These are phyloP conservation scores for Petrophora chlorosata DNA, from an alignment of 2,888 invertebrate species.

Conservation along the genomic window DNA sequence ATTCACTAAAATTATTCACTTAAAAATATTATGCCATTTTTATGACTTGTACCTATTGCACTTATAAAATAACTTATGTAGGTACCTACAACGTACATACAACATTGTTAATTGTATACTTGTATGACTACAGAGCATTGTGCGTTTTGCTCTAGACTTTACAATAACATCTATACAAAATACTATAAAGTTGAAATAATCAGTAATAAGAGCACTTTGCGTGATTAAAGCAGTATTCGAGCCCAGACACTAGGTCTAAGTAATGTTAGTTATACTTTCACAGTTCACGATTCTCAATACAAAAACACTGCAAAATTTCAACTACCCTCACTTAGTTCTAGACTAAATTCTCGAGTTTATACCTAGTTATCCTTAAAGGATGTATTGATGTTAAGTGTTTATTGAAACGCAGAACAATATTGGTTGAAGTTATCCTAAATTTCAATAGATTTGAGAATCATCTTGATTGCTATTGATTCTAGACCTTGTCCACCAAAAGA, in stretches of 20 bases:
- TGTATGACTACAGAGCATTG: slow-evolving; percentile 70
- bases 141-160: slow-evolving; percentile 61
- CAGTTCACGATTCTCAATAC: background rate
- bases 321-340: too few species aligned
- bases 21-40: slow-evolving; percentile 57
- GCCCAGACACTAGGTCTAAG: too few species aligned
- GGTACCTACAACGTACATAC: slow-evolving; percentile 45
- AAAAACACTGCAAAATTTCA: too few species aligned
- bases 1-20: slow-evolving; percentile 34
- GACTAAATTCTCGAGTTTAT: too few species aligned
- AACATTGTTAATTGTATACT: slow-evolving; percentile 42
- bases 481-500: too few species aligned
- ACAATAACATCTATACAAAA: slow-evolving; percentile 20
- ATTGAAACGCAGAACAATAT: too few species aligned
- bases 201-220: slow-evolving; percentile 31
- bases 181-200: slow-evolving; percentile 5
- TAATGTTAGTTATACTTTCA: background rate
- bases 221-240: slow-evolving; percentile 13
- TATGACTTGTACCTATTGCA: slow-evolving; percentile 73
- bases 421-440: too few species aligned
- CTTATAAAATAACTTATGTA: slow-evolving; percentile 51
- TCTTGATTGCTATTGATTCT: too few species aligned
- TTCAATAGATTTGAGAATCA: too few species aligned
- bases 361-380: too few species aligned
- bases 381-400: too few species aligned